phyloP scores from a whole-genome alignment of 2,888 invertebrate genomes.

The Mylabris sibirica region DNA sequence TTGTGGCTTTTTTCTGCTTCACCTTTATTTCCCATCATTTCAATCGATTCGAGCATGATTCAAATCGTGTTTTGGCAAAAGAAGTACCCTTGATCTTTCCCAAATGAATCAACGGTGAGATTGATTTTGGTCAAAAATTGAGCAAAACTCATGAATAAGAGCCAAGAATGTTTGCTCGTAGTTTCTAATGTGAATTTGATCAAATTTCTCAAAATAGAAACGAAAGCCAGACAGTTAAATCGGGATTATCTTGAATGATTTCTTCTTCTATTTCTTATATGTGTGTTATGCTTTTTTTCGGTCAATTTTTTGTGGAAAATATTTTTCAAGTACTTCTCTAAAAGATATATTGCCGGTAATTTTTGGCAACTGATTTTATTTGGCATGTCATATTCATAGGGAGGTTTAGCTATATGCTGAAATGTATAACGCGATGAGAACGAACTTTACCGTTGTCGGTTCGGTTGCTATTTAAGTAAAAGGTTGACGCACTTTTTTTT shows the following conservation, averaged over 20 bases:
- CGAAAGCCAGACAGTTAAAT: not conserved
- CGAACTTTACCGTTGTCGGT: constrained; percentile 11
- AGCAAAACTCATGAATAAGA: not conserved
- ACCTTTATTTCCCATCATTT: not conserved
- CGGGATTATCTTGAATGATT: not conserved
- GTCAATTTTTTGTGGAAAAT: not conserved
- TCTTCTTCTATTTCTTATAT: not conserved
- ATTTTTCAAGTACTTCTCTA: constrained; percentile 6
- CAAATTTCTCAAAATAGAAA: not conserved
- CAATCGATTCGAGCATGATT: not conserved
- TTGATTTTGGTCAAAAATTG: not conserved
- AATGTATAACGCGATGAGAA: constrained; percentile 17
- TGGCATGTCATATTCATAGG: constrained; percentile 33
- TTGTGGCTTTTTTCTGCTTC: not conserved
- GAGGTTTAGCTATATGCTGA: constrained; percentile 17
- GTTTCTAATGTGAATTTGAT: not conserved
- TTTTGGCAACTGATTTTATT: constrained; percentile 38
- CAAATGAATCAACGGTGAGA: constrained; percentile 13
- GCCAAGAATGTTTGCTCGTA: not conserved
- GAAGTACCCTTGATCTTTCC: constrained; percentile 18
- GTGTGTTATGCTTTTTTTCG: not conserved
- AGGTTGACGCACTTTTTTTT: constrained; percentile 35
- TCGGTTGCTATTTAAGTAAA: constrained; percentile 33
- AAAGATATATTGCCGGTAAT: constrained; percentile 34
- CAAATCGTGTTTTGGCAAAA: not conserved